Conservation (phyloP, 2,888 invertebrate species). For the Apamea epomidion region DNA sequence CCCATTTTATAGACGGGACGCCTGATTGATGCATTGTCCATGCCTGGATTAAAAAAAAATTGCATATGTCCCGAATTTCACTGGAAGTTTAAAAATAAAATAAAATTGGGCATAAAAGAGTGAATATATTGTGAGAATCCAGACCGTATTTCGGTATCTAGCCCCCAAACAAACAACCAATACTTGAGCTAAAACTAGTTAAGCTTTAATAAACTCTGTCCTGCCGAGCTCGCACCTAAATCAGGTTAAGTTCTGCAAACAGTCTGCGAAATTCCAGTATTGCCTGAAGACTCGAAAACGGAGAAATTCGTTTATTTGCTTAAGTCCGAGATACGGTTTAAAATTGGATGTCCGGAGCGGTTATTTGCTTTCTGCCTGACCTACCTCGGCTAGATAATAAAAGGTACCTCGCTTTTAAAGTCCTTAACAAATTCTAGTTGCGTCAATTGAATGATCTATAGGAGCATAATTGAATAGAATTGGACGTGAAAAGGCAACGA, state of each 20-base stretch:
- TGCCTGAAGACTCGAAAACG: slow-evolving; percentile 14
- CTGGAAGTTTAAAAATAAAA: background rate
- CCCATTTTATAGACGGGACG: background rate
- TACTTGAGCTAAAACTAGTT: background rate
- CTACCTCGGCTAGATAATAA: background rate
- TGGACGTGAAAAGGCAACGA: slow-evolving; percentile 48
- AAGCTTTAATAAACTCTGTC: background rate
- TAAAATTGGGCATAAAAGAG: background rate
- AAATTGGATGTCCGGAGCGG: slow-evolving; percentile 10
- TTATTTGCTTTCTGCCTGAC: background rate
- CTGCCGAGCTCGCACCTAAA: background rate
- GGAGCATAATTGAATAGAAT: slow-evolving; percentile 39
- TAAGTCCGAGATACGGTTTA: slow-evolving; percentile 3
- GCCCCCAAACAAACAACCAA: background rate
- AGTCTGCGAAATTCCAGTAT: slow-evolving; percentile 6
- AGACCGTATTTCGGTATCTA: background rate
- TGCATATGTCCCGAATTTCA: background rate
- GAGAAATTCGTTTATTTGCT: background rate
- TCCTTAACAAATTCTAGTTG: slow-evolving; percentile 18
- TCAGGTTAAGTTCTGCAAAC: slow-evolving; percentile 13
- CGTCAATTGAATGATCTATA: slow-evolving; percentile 42
- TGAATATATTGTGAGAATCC: too few species aligned
- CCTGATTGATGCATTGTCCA: background rate
- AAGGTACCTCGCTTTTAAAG: background rate
- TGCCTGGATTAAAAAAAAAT: background rate